These are phyloP conservation scores for Sitodiplosis mosellana DNA, from an alignment of 1,140 invertebrate species.

Conservation along the genomic window DNA sequence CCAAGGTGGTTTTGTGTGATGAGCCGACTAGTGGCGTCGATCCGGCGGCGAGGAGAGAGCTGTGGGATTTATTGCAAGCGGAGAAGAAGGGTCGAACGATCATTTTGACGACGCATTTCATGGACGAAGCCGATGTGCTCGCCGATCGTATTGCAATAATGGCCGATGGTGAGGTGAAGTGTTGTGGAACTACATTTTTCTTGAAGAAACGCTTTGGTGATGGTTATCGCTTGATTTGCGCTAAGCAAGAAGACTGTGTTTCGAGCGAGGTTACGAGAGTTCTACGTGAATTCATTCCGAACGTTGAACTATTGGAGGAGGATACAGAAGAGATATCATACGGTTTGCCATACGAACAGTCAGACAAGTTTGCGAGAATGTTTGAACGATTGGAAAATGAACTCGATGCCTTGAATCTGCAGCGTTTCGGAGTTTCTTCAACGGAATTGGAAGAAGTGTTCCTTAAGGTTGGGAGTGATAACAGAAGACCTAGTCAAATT, in stretches of 20 bases:
- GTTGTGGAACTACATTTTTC: slow-evolving; percentile 32
- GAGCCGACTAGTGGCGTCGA: slow-evolving; percentile 94
- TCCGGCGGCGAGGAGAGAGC: slow-evolving; percentile 68
- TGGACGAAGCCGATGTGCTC: no score
- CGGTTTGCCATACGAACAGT: slow-evolving; percentile 14
- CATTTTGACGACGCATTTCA: no score
- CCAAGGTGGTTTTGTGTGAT: slow-evolving; percentile 63
- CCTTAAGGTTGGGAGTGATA: slow-evolving; percentile 30
- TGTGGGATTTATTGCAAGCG: slow-evolving; percentile 66
- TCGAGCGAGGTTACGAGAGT: slow-evolving; percentile 12
- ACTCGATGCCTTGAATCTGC: slow-evolving; percentile 26
- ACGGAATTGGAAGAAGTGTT: slow-evolving; percentile 82
- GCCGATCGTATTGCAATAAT: slow-evolving; percentile 82
- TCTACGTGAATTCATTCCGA: slow-evolving; percentile 17
- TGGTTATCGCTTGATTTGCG: slow-evolving; percentile 36
- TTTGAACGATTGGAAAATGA: slow-evolving; percentile 15
- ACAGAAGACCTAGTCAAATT: background rate
- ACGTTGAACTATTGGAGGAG: slow-evolving; percentile 20
- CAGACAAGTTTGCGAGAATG: slow-evolving; percentile 17
- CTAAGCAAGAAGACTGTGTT: slow-evolving; percentile 15
- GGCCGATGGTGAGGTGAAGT: slow-evolving; percentile 58
- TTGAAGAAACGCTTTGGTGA: no score
- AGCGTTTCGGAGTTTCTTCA: slow-evolving; percentile 81
- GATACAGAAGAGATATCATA: slow-evolving; percentile 19
- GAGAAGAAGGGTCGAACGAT: slow-evolving; percentile 33